phyloP scores from a whole-genome alignment of 1,140 invertebrate genomes.

The Monomorium pharaonis region DNA sequence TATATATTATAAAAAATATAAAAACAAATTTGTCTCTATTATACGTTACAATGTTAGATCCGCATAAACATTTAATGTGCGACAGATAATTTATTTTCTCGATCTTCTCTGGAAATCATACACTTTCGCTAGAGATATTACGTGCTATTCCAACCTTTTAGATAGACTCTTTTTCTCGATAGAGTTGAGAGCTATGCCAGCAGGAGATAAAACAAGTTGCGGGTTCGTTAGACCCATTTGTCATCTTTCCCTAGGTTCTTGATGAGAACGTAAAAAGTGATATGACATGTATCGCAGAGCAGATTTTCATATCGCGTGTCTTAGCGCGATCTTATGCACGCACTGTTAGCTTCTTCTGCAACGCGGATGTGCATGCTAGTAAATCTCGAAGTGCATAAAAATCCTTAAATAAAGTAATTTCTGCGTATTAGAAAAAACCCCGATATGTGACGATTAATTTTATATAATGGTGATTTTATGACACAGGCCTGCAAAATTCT shows the following conservation, averaged over 20 bases:
- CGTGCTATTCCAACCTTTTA: background rate
- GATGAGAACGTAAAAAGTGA: constrained; percentile 41
- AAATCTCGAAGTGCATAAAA: background rate
- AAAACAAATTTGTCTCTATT: background rate
- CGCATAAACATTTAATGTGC: background rate
- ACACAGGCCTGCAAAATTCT: background rate
- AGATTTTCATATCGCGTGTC: constrained; percentile 43
- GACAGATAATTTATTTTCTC: background rate
- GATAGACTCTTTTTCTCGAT: background rate
- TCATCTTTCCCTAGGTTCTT: constrained; percentile 7
- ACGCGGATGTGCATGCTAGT: background rate
- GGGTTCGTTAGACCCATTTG: constrained; percentile 41
- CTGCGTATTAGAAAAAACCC: background rate
- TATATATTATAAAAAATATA: background rate
- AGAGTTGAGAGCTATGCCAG: background rate
- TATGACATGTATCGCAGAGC: constrained; percentile 20
- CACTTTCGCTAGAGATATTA: background rate
- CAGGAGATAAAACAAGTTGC: background rate
- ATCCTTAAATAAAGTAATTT: background rate
- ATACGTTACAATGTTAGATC: background rate
- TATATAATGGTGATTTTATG: background rate
- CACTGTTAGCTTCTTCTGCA: constrained; percentile 5
- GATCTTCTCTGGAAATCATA: background rate
- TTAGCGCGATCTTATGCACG: constrained; percentile 1
- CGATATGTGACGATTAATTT: background rate